Base-by-base conservation (phyloP, 2,797 vertebrate genomes). In the Tiaroga cobitis region DNA sequence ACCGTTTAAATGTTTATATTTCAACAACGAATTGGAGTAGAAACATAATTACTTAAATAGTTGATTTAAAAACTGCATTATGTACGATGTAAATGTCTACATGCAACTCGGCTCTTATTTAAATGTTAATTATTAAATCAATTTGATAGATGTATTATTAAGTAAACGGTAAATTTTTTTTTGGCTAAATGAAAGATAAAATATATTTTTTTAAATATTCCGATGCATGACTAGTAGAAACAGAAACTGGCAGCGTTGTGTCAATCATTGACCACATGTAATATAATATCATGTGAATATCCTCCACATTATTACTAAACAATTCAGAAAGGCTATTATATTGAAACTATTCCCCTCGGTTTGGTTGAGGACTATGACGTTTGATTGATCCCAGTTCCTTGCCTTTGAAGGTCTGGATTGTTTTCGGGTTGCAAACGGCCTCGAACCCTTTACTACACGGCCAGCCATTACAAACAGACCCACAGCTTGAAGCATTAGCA, bases 391-490 rank as follows among this genome's bases (percentile, higher is more conserved):
- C 21, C 29, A 68, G 73, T 43, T 77, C 80, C 61, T 75, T 18
- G 18, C 15, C 82, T 87, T 73, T 81, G 37, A 69, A 56, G 61
- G 24, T 37, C 41, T 59, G 59, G 39, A 84, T 59, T 3, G 18
- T 70, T 75, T 72, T 32, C 59, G 76, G 76, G 34, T 67, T 15
- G 13, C 70, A 8, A 63, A 49, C 54, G 3, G n/a, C 16, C 41
- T 34, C 4, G 3, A 29, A n/a, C 56, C 9, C 24, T 83, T 67
- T 61, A 79, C 9, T 29, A 15, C 32, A 10, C 10, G 16, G 41
- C 8, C 49, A 46, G 81, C 69, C 86, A 85, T 65, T 32, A 81
- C 83, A 85, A 85, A 87, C 67, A 70, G 19, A 26, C 4, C 34
- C 61, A 41, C 59, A 56, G 61, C 61, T 56, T 69, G 72, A 67